Evolutionary conservation across 2,797 vertebrate genomes (phyloP), one percentile per base, ranked within the genome.

Genomic region (Epinephelus awoara): DNA sequence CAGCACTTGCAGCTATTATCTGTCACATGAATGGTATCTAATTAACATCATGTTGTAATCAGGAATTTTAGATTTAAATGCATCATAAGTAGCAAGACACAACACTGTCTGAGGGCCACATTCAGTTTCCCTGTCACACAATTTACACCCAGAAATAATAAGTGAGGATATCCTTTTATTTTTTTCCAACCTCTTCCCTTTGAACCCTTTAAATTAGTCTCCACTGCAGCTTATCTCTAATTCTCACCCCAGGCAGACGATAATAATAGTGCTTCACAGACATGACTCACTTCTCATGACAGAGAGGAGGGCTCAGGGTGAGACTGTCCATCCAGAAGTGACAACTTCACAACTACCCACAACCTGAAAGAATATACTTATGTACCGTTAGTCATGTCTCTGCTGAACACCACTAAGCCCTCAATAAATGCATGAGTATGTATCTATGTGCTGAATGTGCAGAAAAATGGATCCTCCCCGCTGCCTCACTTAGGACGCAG

Each of bases 261-360:
- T 91, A 91, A 93, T 92, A 88, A 92, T 83, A 85, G 84, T 83
- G 66, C 83, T 85, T 85, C 72, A 79, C 80, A 92, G 92, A 93
- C 90, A 58, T 93, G 92, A 94, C 83, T 94, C 89, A 89, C 61
- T 68, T 72, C 77, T 88, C 81, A 67, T 90, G 86, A 67, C 80
- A 74, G 75, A 72, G 67, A 74, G 34, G 61, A 57, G 42, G 62
- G 77, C 68, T 86, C 51, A 44, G 82, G 65, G 71, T 86, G 75
- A 90, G 84, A 80, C 85, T 66, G 82, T 80, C 88, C 72, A 66
- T 75, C 85, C 80, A 46, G 74, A 89, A 71, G 89, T 82, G 88
- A 91, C 82, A 86, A 71, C 85, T 88, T 84, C 67, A 69, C 80
- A 82, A 64, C 77, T 80, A 62, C 67, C 84, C 89, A 85, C 89